These are phyloP conservation scores for Meteorus sp. DNA, from an alignment of 1,140 invertebrate genomes.

Conservation along the genomic window DNA sequence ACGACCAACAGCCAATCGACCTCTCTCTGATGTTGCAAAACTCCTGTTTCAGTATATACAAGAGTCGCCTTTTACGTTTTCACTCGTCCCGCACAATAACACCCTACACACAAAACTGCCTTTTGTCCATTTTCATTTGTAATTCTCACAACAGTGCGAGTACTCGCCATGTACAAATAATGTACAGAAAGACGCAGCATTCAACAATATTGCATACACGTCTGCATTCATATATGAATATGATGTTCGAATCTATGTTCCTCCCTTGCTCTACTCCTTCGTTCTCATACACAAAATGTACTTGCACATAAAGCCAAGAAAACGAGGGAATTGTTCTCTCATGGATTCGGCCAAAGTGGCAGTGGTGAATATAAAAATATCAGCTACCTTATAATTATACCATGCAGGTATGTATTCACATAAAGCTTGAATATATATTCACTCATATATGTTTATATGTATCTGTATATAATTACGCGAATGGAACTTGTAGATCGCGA, in stretches of 20 bases:
- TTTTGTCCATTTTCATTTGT: conserved; percentile 51
- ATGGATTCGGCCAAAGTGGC: conserved; percentile 44
- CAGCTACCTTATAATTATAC: conserved; percentile 54
- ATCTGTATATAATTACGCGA: no score
- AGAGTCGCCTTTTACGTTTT: no score
- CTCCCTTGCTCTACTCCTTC: background rate
- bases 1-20: conserved; percentile 30
- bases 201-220: no score
- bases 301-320: conserved; percentile 50
- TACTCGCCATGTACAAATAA: no score
- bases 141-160: conserved; percentile 40
- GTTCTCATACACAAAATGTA: conserved; percentile 29
- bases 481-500: no score
- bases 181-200: no score
- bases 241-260: no score
- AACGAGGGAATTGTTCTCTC: conserved; percentile 37
- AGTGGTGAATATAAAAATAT: conserved; percentile 52
- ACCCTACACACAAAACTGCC: conserved; percentile 36
- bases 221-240: no score
- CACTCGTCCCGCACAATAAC: conserved; percentile 7
- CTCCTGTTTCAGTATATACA: no score
- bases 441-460: no score
- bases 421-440: no score
- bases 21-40: conserved; percentile 17
- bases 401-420: conserved; percentile 38